Evolutionary conservation across 2,888 invertebrate species (phyloP).

Genomic region (Vanessa cardui): DNA sequence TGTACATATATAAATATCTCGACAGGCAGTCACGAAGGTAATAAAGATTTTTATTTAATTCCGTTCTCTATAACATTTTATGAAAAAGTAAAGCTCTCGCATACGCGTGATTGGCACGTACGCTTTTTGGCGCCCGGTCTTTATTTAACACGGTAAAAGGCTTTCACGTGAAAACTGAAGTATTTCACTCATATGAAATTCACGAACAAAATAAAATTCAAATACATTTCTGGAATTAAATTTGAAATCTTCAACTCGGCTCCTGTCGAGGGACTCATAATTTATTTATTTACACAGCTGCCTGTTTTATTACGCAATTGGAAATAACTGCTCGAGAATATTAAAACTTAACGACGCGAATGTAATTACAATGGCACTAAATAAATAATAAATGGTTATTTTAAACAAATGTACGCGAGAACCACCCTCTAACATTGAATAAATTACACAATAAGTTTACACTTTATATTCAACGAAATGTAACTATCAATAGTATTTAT

Average conservation of each 20-base stretch:
- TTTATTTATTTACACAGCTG: slow-evolving; percentile 27
- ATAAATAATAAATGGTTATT: neutral
- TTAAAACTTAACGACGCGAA: neutral
- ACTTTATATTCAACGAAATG: too few species aligned
- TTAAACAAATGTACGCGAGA: too few species aligned
- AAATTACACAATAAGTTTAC: too few species aligned
- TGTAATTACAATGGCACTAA: neutral
- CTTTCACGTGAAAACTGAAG: slow-evolving; percentile 34
- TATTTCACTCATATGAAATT: slow-evolving; percentile 32
- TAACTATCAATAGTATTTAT: too few species aligned
- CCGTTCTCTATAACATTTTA: slow-evolving; percentile 36
- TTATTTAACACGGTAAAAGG: slow-evolving; percentile 37
- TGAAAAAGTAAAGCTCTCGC: slow-evolving; percentile 38
- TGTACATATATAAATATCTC: neutral
- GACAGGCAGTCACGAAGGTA: slow-evolving; percentile 20
- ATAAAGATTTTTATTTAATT: slow-evolving; percentile 41
- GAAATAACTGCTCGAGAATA: neutral
- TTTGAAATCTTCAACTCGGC: slow-evolving; percentile 21
- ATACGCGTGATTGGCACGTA: slow-evolving; percentile 39
- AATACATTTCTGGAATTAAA: slow-evolving; percentile 24
- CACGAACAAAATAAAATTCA: slow-evolving; percentile 27
- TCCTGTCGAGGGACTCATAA: slow-evolving; percentile 9
- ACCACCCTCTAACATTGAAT: too few species aligned
- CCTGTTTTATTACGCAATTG: slow-evolving; percentile 18
- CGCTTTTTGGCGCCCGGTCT: slow-evolving; percentile 38